Evolutionary conservation across 1,140 invertebrate species (phyloP), one percentile per base, ranked within the genome.

Genomic region (Planococcus citri): DNA sequence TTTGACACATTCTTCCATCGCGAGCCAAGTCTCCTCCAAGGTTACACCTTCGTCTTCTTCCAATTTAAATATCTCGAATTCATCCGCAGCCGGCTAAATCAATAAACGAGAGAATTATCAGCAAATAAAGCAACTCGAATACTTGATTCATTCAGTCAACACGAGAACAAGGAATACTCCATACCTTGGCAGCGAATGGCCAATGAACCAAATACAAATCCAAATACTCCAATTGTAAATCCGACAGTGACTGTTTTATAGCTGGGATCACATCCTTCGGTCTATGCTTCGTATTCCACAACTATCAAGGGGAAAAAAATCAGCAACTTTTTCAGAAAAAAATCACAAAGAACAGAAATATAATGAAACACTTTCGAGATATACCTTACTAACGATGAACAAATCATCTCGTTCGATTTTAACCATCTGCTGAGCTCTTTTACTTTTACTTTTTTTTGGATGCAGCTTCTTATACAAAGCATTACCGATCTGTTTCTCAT

Each of bases 191-290:
- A 2, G 80, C 84, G 73, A 89, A 80, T 12, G 89, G 90, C 87
- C 87, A 92, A 76, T 92, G 90, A 38, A 92, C 86, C 17, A 92
- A 78, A 76, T 86, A 90, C 0, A 92, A 77, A 78, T 92, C 90
- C 9, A 92, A 69, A 74, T 91, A 91, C 8, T 87, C 83, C 0
- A 91, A 75, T 3, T 82, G 82, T 17, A 92, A 80, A 75, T 87
- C 80, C 1, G 80, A 76, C 4, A 92, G 72, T 0, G 86, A 85
- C 71, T 80, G 79, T 72, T 82, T 82, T 9, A 86, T 75, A 25
- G 80, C 80, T 17, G 75, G 75, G 71, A 82, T 78, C 0, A 82
- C 83, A 20, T 80, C 70, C 9, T 81, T 78, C 0, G 78, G 77
- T 60, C 72, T 74, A 67, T 84, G 82, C 68, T 74, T 81, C 1